Conservation (phyloP, 2,113 vertebrate genomes). For the Peromyscus leucopus region DNA sequence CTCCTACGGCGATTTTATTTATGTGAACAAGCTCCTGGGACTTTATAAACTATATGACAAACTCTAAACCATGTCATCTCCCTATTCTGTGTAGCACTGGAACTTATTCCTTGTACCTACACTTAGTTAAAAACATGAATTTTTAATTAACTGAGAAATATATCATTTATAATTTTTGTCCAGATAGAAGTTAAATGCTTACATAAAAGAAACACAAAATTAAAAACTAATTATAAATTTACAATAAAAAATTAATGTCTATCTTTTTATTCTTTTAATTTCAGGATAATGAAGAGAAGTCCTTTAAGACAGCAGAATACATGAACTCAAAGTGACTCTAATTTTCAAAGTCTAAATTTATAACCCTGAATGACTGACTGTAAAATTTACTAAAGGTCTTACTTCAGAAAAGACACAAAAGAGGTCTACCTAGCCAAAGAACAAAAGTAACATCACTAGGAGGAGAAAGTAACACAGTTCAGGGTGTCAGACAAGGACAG, state of each 20-base stretch:
- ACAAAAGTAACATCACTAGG: background rate
- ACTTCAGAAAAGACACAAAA: background rate
- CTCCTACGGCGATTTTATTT: background rate
- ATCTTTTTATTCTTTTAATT: background rate
- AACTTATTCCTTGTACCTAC: background rate
- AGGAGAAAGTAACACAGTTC: background rate
- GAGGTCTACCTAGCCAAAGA: background rate
- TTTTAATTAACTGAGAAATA: conserved; percentile 42
- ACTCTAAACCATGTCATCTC: background rate
- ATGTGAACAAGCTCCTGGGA: background rate
- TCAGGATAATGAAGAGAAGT: background rate
- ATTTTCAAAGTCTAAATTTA: conserved; percentile 44
- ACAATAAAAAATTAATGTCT: conserved; percentile 36
- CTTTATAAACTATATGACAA: background rate
- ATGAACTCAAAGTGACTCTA: background rate
- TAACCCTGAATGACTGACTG: background rate
- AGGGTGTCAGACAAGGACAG: background rate
- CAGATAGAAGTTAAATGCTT: background rate
- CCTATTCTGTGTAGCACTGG: background rate
- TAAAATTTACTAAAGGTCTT: background rate
- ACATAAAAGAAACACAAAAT: background rate
- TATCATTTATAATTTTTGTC: conserved; percentile 1
- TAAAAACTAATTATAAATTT: conserved; percentile 3
- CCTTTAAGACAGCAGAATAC: background rate
- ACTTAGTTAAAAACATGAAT: background rate